Conservation (phyloP, 2,888 invertebrate genomes). For the Malacosoma neustria region DNA sequence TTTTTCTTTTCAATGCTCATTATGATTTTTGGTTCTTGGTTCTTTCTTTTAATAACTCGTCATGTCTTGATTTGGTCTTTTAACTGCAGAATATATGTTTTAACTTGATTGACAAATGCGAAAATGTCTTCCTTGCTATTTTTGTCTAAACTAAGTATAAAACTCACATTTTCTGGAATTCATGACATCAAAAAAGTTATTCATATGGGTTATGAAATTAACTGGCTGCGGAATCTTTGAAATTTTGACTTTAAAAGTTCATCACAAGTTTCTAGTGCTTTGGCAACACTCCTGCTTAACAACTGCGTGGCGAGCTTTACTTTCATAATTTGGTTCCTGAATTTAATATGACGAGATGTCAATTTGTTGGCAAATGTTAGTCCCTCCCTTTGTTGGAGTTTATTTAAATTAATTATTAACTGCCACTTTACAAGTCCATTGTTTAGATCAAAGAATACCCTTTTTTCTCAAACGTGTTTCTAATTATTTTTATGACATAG, state of each 20-base stretch:
- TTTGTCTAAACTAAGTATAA: no score
- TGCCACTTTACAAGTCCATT: constrained; percentile 9
- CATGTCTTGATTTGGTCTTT: no score
- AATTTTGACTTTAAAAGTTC: neutral
- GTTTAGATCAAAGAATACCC: constrained; percentile 4
- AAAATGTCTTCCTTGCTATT: no score
- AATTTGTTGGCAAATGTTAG: constrained; percentile 14
- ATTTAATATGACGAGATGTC: constrained; percentile 9
- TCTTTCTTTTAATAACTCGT: no score
- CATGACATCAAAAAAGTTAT: no score
- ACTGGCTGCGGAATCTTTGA: no score
- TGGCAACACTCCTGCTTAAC: constrained; percentile 13
- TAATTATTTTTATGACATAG: constrained; percentile 10
- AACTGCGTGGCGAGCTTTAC: constrained; percentile 14
- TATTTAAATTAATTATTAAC: constrained; percentile 8
- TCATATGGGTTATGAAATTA: no score
- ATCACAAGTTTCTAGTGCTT: constrained; percentile 10
- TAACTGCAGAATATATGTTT: no score
- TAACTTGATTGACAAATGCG: no score
- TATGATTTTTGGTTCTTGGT: no score
- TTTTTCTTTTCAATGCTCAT: no score
- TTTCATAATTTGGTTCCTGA: constrained; percentile 14
- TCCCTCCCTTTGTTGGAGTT: constrained; percentile 13
- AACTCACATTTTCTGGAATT: no score
- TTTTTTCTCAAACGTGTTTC: constrained; percentile 11